A percentile compares a stretch with the other conserved stretches of the same genome.
phyloP scores from a whole-genome alignment of 2,797 vertebrate species.

The Monodelphis domestica region DNA sequence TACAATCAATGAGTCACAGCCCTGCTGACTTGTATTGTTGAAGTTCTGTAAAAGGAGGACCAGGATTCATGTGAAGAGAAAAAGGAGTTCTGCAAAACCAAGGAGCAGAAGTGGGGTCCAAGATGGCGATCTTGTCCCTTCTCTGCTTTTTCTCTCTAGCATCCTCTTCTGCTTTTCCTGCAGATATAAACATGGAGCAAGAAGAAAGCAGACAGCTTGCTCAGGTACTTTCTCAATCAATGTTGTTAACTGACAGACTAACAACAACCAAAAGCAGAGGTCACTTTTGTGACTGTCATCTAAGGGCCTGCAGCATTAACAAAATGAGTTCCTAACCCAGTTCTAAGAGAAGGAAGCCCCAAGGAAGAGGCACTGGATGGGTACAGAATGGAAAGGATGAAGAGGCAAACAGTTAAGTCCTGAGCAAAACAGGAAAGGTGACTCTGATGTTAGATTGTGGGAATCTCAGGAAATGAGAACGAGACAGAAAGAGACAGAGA shows the following conservation, averaged over 20 bases:
- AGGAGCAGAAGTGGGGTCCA: neutral
- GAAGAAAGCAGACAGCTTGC: conserved; percentile 70
- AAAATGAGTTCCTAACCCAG: neutral
- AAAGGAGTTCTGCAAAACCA: conserved; percentile 3
- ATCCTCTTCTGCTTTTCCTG: conserved; percentile 67
- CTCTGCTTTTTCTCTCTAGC: conserved; percentile 36
- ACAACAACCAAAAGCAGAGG: neutral
- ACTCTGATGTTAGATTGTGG: neutral
- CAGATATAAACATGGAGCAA: conserved; percentile 43
- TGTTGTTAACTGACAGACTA: neutral
- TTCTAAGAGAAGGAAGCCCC: neutral
- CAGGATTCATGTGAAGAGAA: conserved; percentile 25
- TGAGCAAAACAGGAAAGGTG: neutral
- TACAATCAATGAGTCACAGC: conserved; percentile 76
- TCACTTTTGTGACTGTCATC: neutral
- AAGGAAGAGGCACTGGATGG: neutral
- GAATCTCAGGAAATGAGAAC: no score
- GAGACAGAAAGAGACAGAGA: no score
- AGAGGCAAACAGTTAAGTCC: neutral
- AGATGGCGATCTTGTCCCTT: conserved; percentile 76
- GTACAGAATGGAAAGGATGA: no score
- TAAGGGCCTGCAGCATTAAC: neutral
- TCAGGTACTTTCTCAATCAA: conserved; percentile 80
- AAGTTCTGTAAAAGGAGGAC: conserved; percentile 36
- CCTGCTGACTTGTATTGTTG: conserved; percentile 71